A percentile compares a stretch with the other conserved stretches of the same genome.
Conservation (phyloP, 2,888 invertebrate species). For the Amphipoea oculea region DNA sequence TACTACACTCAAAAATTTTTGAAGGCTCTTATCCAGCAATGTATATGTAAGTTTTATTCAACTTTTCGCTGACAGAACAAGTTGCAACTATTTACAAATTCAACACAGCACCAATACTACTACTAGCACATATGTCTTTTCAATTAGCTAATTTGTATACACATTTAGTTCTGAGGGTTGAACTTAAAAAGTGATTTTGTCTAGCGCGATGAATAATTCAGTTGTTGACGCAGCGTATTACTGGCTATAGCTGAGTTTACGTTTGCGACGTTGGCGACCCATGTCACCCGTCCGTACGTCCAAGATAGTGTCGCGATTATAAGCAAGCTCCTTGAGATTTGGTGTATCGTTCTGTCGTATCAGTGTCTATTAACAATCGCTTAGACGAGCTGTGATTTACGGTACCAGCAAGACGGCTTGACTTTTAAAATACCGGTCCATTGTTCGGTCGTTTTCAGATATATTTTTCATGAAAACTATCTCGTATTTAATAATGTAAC, state of each 20-base stretch:
- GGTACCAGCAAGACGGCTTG: background rate
- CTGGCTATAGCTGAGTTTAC: conserved; percentile 60
- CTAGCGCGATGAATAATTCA: conserved; percentile 73
- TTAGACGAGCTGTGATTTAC: conserved; percentile 48
- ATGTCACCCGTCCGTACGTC: conserved; percentile 56
- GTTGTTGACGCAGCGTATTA: conserved; percentile 58
- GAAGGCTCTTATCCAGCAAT: background rate
- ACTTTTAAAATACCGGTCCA: background rate
- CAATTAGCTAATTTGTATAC: conserved; percentile 58
- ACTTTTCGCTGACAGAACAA: conserved; percentile 4
- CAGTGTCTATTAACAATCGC: conserved; percentile 60
- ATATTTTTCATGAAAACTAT: background rate
- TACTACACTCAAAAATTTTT: background rate
- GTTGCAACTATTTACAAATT: conserved; percentile 17
- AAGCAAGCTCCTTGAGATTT: conserved; percentile 53
- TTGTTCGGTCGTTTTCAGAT: background rate
- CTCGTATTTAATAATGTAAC: background rate
- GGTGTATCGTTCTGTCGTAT: conserved; percentile 51
- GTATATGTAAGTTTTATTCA: background rate
- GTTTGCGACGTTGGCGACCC: conserved; percentile 56
- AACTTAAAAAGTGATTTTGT: conserved; percentile 69
- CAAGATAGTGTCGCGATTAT: conserved; percentile 41
- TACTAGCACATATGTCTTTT: conserved; percentile 40
- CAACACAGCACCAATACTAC: conserved; percentile 19
- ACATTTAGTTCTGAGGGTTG: conserved; percentile 54